A percentile compares a stretch with the other conserved stretches of the same genome.
Conservation (phyloP, 1,140 invertebrate species). For the Micrasema longulum region DNA sequence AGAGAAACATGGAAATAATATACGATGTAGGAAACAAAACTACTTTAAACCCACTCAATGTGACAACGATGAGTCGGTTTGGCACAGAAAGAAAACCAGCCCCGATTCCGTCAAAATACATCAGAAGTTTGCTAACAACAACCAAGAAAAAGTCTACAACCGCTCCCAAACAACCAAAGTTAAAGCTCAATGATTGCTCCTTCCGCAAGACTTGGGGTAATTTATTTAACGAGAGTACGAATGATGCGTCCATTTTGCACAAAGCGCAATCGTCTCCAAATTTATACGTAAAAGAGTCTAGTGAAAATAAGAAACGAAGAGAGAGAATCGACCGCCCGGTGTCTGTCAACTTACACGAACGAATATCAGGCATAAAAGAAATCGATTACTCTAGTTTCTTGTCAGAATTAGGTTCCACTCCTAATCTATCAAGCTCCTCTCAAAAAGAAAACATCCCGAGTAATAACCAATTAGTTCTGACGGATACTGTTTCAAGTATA, state of each 20-base stretch:
- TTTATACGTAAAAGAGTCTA: background rate
- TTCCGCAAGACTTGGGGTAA: constrained; percentile 34
- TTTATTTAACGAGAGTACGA: constrained; percentile 34
- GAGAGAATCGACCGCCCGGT: background rate
- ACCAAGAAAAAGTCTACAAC: constrained; percentile 23
- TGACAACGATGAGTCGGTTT: constrained; percentile 24
- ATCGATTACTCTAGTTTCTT: constrained; percentile 44
- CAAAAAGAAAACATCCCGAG: constrained; percentile 29
- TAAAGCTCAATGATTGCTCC: constrained; percentile 4
- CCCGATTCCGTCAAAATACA: constrained; percentile 8
- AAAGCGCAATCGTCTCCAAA: constrained; percentile 38
- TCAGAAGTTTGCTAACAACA: constrained; percentile 30
- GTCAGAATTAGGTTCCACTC: constrained; percentile 26
- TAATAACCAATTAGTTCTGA: constrained; percentile 1
- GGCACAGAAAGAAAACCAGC: constrained; percentile 27
- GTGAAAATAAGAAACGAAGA: background rate
- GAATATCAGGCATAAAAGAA: constrained; percentile 40
- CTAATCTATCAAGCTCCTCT: constrained; percentile 25
- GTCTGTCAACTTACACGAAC: constrained; percentile 17
- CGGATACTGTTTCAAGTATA: constrained; percentile 6
- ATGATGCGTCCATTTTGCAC: constrained; percentile 19
- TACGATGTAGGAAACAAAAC: constrained; percentile 31
- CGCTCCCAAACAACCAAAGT: background rate
- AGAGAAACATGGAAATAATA: constrained; percentile 41
- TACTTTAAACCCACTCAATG: constrained; percentile 6